Evolutionary conservation across 2,797 vertebrate genomes (phyloP), one percentile per base, ranked within the genome.

Genomic region (Acanthurus tractus): DNA sequence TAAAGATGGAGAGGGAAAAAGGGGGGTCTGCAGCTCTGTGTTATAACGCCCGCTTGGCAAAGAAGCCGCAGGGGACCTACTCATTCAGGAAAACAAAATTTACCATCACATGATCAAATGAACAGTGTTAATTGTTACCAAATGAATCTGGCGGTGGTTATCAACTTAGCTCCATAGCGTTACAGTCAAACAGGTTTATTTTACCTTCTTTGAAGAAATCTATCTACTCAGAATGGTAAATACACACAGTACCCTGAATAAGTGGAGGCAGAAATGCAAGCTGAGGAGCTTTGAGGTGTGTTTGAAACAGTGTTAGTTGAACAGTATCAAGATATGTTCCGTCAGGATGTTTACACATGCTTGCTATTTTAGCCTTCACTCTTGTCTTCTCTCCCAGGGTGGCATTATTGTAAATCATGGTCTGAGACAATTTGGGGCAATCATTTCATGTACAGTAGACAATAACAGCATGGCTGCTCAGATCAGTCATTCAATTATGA

Each of bases 401-500:
- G 91, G 89, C 85, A 92, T 88, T 68, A 72, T 56, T 78, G 67
- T 88, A 85, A 89, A 90, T 86, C 82, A 82, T 72, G 55, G 67
- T 71, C 76, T 58, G 34, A 88, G 81, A 88, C 83, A 76, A 38
- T 76, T 52, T 81, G 74, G 91, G 81, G 84, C 74, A 87, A 89
- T 90, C 64, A 90, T 86, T 90, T 88, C 64, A 86, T 81, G 68
- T 87, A 88, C 79, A 87, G 88, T 73, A 88, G 88, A 88, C 87
- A 85, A 88, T 78, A 87, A 91, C 86, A 89, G 76, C 76, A 70
- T 40, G 79, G 75, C 82, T 72, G 73, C 79, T 82, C 75, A 55
- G 83, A 89, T 90, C 88, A 87, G 74, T 92, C 86, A 89, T 85
- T 91, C 82, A 82, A 78, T 94, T 91, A 88, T 87, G 87, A 91